A percentile compares a stretch with the other conserved stretches of the same genome.
These are phyloP conservation scores for Buphagus erythrorhynchus DNA, from an alignment of 2,797 vertebrate species.

Conservation along the genomic window DNA sequence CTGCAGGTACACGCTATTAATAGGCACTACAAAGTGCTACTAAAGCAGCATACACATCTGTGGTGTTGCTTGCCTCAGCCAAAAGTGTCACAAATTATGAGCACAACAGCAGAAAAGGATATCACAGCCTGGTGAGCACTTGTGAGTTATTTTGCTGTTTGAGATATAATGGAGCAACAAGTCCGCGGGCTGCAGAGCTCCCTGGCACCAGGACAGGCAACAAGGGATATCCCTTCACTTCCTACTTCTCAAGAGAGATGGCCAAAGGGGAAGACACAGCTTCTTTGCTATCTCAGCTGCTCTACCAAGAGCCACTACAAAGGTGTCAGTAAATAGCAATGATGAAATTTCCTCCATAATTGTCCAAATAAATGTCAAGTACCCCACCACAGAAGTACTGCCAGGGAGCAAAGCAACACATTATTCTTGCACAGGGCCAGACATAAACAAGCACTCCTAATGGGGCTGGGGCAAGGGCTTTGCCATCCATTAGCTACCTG, in stretches of 20 bases:
- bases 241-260: neutral
- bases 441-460: neutral
- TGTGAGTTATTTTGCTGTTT: neutral
- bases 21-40: neutral
- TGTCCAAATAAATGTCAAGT: neutral
- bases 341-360: neutral
- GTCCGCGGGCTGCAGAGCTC: neutral
- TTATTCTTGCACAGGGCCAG: neutral
- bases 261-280: neutral
- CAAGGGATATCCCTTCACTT: neutral
- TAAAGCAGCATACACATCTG: neutral
- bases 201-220: neutral
- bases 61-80: neutral
- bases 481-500: neutral
- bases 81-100: neutral
- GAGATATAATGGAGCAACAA: neutral
- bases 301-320: neutral
- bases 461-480: neutral
- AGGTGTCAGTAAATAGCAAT: neutral
- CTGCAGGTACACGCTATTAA: neutral
- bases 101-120: neutral
- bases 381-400: fast-evolving
- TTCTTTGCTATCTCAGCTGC: neutral
- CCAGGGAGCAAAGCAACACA: neutral
- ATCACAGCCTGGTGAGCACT: neutral